phyloP scores from a whole-genome alignment of 2,797 vertebrate genomes.

The Sparus aurata region DNA sequence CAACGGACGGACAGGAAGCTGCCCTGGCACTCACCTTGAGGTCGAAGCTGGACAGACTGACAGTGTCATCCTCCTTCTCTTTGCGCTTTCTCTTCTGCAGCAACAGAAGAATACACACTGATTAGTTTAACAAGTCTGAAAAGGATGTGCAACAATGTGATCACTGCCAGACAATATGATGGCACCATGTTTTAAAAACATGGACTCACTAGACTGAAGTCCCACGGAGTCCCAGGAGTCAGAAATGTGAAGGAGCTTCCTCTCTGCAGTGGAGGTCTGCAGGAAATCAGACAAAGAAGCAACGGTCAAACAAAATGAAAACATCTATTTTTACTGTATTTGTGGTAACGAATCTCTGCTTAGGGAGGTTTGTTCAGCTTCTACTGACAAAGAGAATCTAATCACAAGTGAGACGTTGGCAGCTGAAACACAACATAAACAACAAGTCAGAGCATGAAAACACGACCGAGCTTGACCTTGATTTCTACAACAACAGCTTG shows the following conservation, averaged over 20 bases:
- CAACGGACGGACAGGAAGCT: background rate
- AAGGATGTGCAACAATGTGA: too few relatives aligned
- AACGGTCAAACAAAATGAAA: background rate
- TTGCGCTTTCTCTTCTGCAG: constrained; percentile 93
- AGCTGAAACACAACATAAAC: background rate
- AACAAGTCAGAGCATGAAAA: background rate
- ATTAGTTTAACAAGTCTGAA: constrained; percentile 10
- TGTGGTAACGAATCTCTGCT: background rate
- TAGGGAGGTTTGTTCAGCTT: background rate
- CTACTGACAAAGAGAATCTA: background rate
- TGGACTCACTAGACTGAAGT: constrained; percentile 90
- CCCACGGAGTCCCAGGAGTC: constrained; percentile 92
- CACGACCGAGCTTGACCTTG: background rate
- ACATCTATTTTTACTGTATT: background rate
- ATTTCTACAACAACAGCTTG: background rate
- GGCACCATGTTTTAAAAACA: background rate
- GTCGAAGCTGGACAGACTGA: constrained; percentile 93
- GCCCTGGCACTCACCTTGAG: constrained; percentile 88
- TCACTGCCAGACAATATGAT: background rate
- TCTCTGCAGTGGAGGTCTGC: constrained; percentile 89
- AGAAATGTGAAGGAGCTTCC: constrained; percentile 94
- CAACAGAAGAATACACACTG: constrained; percentile 16
- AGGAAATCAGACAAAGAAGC: constrained; percentile 30
- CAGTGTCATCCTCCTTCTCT: constrained; percentile 91
- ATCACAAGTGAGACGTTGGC: background rate